Evolutionary conservation across 2,113 vertebrate genomes (phyloP).

Genomic region (Istiophorus platypterus): DNA sequence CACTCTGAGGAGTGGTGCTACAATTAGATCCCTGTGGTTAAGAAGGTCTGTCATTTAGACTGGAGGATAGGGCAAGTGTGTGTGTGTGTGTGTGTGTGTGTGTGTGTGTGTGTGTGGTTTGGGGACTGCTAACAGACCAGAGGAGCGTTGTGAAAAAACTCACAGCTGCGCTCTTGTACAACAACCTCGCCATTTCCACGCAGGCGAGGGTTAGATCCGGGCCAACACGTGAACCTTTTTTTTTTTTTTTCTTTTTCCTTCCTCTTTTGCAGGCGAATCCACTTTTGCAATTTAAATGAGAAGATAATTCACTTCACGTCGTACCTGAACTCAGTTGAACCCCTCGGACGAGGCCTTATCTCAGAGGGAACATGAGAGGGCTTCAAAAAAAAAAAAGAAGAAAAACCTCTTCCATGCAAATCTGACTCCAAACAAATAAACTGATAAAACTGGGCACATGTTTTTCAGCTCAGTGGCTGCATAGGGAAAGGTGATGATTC

Average conservation of each 20-base stretch:
- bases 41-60: slow-evolving; percentile 72
- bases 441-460: no score
- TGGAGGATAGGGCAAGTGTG: slow-evolving; percentile 23
- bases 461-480: no score
- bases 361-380: not conserved
- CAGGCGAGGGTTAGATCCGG: not conserved
- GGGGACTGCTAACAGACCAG: slow-evolving; percentile 38
- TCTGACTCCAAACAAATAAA: not conserved
- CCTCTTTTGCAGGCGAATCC: no score
- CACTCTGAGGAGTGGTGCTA: slow-evolving; percentile 57
- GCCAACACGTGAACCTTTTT: slow-evolving; percentile 33
- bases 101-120: slow-evolving; percentile 48
- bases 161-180: slow-evolving; percentile 61
- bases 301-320: slow-evolving; percentile 18
- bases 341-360: not conserved
- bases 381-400: no score
- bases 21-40: slow-evolving; percentile 79
- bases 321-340: not conserved
- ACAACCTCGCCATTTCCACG: slow-evolving; percentile 42
- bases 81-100: slow-evolving; percentile 48
- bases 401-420: not conserved
- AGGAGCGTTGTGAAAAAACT: slow-evolving; percentile 63
- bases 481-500: no score
- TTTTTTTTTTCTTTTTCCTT: no score
- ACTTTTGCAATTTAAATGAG: not conserved